A percentile compares a stretch with the other conserved stretches of the same genome.
Evolutionary conservation across 2,113 vertebrate species (phyloP).

Genomic region (Onychorhynchus coronatus): DNA sequence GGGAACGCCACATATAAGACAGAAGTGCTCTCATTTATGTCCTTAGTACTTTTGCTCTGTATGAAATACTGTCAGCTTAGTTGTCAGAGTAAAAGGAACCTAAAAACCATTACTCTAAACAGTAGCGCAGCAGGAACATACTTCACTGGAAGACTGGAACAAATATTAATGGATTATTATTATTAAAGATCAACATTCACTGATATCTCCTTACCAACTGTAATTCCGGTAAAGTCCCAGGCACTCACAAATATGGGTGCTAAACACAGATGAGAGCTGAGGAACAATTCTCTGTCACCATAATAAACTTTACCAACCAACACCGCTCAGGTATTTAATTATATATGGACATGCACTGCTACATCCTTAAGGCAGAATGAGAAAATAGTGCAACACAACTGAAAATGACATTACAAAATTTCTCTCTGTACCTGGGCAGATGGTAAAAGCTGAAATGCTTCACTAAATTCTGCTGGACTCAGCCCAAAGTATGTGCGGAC

Average conservation of each 20-base stretch:
- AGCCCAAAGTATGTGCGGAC: neutral
- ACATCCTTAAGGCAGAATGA: neutral
- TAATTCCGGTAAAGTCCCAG: neutral
- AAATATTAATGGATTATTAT: neutral
- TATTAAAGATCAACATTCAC: neutral
- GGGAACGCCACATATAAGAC: neutral
- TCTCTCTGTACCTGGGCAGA: neutral
- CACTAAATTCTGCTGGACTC: neutral
- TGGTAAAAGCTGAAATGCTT: neutral
- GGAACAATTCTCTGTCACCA: neutral
- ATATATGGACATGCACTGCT: neutral
- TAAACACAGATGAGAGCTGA: accelerated
- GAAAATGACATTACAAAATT: neutral
- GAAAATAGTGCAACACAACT: neutral
- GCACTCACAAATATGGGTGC: neutral
- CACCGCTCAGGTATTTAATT: neutral
- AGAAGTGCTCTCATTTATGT: neutral
- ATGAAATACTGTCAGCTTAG: neutral
- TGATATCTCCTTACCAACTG: neutral
- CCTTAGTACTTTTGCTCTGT: neutral
- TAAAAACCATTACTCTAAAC: too few relatives aligned
- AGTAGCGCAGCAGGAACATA: neutral
- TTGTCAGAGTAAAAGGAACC: neutral
- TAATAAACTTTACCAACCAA: neutral
- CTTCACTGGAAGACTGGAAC: neutral